phyloP scores from a whole-genome alignment of 2,888 invertebrate species.

The Dasypolia templi region DNA sequence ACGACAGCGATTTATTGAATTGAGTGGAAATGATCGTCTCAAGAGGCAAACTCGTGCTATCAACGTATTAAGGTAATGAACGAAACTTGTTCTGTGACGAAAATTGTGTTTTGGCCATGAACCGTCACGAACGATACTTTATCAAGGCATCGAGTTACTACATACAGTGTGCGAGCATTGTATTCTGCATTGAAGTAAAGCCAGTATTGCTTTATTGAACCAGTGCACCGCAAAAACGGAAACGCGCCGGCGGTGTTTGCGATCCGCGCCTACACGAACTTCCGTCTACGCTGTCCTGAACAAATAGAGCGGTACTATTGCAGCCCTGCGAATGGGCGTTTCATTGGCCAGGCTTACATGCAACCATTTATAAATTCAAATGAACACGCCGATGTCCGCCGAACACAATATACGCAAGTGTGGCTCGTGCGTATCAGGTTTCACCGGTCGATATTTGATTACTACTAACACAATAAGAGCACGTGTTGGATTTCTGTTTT shows the following conservation, averaged over 20 bases:
- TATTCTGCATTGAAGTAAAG: slow-evolving; percentile 54
- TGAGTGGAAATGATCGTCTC: slow-evolving; percentile 27
- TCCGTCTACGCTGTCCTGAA: slow-evolving; percentile 83
- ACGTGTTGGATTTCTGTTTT: slow-evolving; percentile 59
- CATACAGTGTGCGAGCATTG: slow-evolving; percentile 18
- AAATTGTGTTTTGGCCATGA: slow-evolving; percentile 17
- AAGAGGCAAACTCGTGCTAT: slow-evolving; percentile 34
- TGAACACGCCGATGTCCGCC: slow-evolving; percentile 67
- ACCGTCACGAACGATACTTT: slow-evolving; percentile 52
- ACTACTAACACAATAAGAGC: slow-evolving; percentile 64
- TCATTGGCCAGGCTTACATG: slow-evolving; percentile 77
- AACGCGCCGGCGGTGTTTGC: slow-evolving; percentile 80
- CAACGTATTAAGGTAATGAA: slow-evolving; percentile 14
- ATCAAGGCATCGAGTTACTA: slow-evolving; percentile 65
- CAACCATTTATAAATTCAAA: slow-evolving; percentile 83
- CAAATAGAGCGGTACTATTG: slow-evolving; percentile 82
- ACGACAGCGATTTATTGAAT: slow-evolving; percentile 42
- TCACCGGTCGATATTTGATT: slow-evolving; percentile 63
- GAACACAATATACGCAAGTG: slow-evolving; percentile 57
- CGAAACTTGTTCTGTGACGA: slow-evolving; percentile 24
- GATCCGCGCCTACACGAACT: slow-evolving; percentile 84
- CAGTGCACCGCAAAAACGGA: slow-evolving; percentile 75
- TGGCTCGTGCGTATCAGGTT: slow-evolving; percentile 55
- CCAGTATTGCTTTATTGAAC: slow-evolving; percentile 61
- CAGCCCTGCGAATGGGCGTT: slow-evolving; percentile 77